Base-by-base conservation (phyloP, 2,797 vertebrate genomes). In the Danionella dracula region DNA sequence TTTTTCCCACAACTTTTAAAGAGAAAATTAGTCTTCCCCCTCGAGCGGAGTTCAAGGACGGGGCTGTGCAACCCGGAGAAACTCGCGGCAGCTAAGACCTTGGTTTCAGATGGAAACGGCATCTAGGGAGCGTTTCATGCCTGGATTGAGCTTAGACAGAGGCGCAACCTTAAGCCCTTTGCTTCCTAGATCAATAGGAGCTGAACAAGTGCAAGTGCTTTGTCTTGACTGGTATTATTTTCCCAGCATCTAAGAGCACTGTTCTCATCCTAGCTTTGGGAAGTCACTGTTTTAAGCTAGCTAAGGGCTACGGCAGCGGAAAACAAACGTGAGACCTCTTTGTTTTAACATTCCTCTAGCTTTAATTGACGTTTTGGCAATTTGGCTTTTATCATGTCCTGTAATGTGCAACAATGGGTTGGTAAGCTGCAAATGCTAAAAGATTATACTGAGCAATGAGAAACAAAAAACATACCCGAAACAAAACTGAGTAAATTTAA, bases 31-130 rank as follows among this genome's bases (percentile, higher is more conserved):
- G 85, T 82, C 81, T 70, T 76, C 86, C 85, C 87, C 86, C 74
- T 76, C 87, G 73, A 86, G 83, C 77, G 10, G 74, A 82, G 88
- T 89, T 91, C 88, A 90, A 90, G 88, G 88, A 84, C 85, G 82
- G 85, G 87, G 84, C 87, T 85, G 76, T 60, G 68, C 77, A 82
- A 85, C 84, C 79, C 76, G 60, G 82, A 82, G 84, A 88, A 82
- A 77, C 79, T 76, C 61, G 71, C 78, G 74, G 78, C 79, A 71
- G 79, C 84, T 84, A 86, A 83, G 82, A 84, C 86, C 82, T 84
- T 82, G 80, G 79, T 82, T 84, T 79, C 74, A 73, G 83, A 86
- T 81, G 74, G 77, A 78, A 77, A 72, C 81, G 80, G 83, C 73
- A 73, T 82, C 80, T 76, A 40, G 72, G 74, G 74, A 78, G 17